These are phyloP conservation scores for Agrotis ipsilon DNA, from an alignment of 2,888 invertebrate species.

Conservation along the genomic window DNA sequence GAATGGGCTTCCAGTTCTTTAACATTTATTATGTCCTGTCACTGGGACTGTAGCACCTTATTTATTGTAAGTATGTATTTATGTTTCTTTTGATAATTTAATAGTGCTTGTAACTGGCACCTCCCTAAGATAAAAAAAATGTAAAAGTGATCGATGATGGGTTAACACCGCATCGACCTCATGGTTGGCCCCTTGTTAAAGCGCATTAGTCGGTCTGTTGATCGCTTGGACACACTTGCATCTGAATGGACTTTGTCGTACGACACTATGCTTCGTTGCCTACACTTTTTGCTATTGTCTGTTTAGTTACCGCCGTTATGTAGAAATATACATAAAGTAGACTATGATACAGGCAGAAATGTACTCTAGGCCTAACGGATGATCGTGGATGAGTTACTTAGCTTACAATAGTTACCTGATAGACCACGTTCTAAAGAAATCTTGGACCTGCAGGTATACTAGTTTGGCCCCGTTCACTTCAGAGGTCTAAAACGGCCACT, in stretches of 20 bases:
- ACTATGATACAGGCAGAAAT: too few species aligned
- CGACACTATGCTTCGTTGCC: slow-evolving; percentile 78
- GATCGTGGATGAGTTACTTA: too few species aligned
- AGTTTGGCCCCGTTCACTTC: background rate
- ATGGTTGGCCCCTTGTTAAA: slow-evolving; percentile 72
- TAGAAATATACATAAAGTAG: slow-evolving; percentile 11
- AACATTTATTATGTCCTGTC: too few species aligned
- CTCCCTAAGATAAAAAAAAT: background rate
- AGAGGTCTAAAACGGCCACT: background rate
- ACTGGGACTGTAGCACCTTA: too few species aligned
- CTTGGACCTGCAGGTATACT: too few species aligned
- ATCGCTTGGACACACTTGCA: slow-evolving; percentile 79
- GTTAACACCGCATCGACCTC: slow-evolving; percentile 68
- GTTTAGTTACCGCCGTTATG: slow-evolving; percentile 47
- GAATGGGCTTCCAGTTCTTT: too few species aligned
- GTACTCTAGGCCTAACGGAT: too few species aligned
- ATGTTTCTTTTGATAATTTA: too few species aligned
- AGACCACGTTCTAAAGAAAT: too few species aligned
- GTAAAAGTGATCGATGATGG: background rate
- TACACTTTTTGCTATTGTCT: slow-evolving; percentile 56
- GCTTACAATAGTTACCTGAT: too few species aligned
- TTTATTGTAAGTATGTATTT: too few species aligned
- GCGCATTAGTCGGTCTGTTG: slow-evolving; percentile 80
- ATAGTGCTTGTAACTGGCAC: too few species aligned
- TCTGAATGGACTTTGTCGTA: slow-evolving; percentile 75